Evolutionary conservation across 2,888 invertebrate genomes (phyloP).

Genomic region (Calameuta filiformis): DNA sequence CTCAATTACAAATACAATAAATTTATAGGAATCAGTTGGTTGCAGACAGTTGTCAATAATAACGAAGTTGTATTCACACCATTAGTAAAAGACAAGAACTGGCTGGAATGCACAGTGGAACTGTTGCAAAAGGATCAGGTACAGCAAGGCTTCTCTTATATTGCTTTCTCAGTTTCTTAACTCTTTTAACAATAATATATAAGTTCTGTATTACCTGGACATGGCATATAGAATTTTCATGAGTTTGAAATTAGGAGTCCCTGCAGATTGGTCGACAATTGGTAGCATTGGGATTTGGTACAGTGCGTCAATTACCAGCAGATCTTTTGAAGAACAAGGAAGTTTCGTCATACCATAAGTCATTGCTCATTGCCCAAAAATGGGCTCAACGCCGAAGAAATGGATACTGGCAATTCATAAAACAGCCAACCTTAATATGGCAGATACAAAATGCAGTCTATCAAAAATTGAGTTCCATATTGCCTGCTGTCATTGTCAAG

Average conservation of each 20-base stretch:
- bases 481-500: slow-evolving; percentile 35
- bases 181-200: background rate
- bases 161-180: slow-evolving; percentile 5
- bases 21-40: slow-evolving; percentile 69
- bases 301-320: slow-evolving; percentile 33
- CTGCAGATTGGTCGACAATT: slow-evolving; percentile 70
- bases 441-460: slow-evolving; percentile 43
- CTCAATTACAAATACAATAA: background rate
- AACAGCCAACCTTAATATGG: slow-evolving; percentile 61
- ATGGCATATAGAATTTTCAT: slow-evolving; percentile 2
- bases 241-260: slow-evolving; percentile 54
- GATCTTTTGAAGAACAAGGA: slow-evolving; percentile 56
- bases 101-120: slow-evolving; percentile 63
- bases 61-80: slow-evolving; percentile 68
- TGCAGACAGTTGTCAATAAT: slow-evolving; percentile 70
- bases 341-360: slow-evolving; percentile 61
- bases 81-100: slow-evolving; percentile 62
- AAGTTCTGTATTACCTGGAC: background rate
- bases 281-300: slow-evolving; percentile 65
- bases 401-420: slow-evolving; percentile 67
- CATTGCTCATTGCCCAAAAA: slow-evolving; percentile 65
- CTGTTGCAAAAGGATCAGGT: slow-evolving; percentile 8
- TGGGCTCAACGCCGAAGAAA: slow-evolving; percentile 66
- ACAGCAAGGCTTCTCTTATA: background rate
- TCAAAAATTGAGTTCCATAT: slow-evolving; percentile 38